A percentile compares a stretch with the other conserved stretches of the same genome.
phyloP scores from a whole-genome alignment of 2,797 vertebrate species.

The Rhinella marina region DNA sequence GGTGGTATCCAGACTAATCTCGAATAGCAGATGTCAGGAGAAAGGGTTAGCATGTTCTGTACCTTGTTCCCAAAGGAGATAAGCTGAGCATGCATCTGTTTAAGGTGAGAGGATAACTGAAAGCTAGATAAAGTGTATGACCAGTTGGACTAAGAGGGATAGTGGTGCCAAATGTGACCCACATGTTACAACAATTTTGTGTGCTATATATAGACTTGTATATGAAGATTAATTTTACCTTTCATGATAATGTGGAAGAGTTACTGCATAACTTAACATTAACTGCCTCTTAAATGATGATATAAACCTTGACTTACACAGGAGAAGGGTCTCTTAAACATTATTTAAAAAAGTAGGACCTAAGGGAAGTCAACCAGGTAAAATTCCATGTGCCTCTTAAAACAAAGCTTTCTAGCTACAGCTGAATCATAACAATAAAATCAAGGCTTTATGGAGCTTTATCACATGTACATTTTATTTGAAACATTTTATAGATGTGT shows the following conservation, averaged over 20 bases:
- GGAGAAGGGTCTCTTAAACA: background rate
- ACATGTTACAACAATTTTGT: too few species aligned
- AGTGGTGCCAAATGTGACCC: too few species aligned
- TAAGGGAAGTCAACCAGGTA: background rate
- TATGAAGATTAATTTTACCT: background rate
- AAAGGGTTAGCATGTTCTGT: too few species aligned
- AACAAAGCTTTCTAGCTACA: background rate
- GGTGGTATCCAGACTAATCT: too few species aligned
- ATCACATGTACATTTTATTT: background rate
- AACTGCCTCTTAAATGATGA: constrained; percentile 4
- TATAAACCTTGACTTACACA: background rate
- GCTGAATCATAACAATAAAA: background rate
- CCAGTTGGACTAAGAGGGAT: too few species aligned
- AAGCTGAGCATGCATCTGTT: too few species aligned
- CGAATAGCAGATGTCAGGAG: too few species aligned
- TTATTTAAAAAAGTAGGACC: background rate
- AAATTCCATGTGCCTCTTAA: constrained; percentile 32
- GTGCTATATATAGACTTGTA: background rate
- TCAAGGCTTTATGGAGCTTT: background rate
- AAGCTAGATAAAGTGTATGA: too few species aligned
- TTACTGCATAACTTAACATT: background rate
- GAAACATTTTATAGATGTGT: background rate
- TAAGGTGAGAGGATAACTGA: too few species aligned
- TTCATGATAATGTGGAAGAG: background rate
- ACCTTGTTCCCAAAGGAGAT: too few species aligned